phyloP scores from a whole-genome alignment of 2,797 vertebrate species.

The Gallirallus australis region DNA sequence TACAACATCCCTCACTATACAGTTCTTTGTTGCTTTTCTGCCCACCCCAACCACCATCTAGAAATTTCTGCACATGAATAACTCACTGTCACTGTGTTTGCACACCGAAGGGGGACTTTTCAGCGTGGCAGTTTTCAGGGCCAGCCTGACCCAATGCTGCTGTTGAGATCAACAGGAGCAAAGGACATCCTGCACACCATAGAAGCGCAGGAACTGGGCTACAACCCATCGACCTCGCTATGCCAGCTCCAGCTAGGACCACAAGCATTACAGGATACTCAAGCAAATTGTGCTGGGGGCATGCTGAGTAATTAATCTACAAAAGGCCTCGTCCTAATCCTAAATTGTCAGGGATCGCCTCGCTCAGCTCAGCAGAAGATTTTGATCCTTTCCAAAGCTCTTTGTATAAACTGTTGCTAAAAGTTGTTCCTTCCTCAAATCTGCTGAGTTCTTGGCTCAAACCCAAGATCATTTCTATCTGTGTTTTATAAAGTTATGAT shows the following conservation, averaged over 20 bases:
- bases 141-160: background rate
- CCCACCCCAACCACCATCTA: background rate
- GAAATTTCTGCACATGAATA: background rate
- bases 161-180: background rate
- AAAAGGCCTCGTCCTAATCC: background rate
- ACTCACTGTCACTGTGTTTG: rapidly evolving
- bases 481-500: constrained; percentile 58
- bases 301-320: background rate
- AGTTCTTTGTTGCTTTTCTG: background rate
- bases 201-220: background rate
- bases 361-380: background rate
- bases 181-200: rapidly evolving
- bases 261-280: background rate
- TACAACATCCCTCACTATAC: background rate
- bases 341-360: background rate
- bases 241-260: background rate
- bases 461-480: constrained; percentile 44
- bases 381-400: constrained; percentile 16
- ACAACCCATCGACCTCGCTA: background rate
- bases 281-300: background rate
- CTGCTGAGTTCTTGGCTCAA: constrained; percentile 41
- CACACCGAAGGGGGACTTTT: background rate
- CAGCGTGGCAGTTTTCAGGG: background rate
- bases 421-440: constrained; percentile 48
- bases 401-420: constrained; percentile 14